A percentile compares a stretch with the other conserved stretches of the same genome.
Conservation (phyloP, 2,888 invertebrate species). For the Tolmerus cingulatus region DNA sequence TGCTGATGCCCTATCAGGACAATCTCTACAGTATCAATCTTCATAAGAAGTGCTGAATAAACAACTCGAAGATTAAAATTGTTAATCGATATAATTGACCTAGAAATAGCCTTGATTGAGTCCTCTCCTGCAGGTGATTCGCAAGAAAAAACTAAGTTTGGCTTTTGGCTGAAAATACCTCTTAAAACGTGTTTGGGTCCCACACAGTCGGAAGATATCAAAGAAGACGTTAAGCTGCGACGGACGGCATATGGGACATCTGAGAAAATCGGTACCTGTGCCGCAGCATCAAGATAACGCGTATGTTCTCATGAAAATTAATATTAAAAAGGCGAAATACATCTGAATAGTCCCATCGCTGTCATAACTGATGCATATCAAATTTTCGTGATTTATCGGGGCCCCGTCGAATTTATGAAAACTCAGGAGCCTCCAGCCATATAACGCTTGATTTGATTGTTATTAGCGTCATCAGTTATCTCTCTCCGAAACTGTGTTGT, state of each 20-base stretch:
- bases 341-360: background rate
- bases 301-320: conserved; percentile 30
- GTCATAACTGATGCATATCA: conserved; percentile 37
- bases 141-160: background rate
- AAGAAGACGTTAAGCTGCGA: conserved; percentile 5
- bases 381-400: conserved; percentile 9
- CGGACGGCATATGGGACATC: background rate
- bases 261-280: conserved; percentile 2
- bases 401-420: background rate
- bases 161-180: background rate
- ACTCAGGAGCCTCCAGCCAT: conserved; percentile 5
- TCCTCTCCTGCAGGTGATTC: background rate
- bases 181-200: background rate
- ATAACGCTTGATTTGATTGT: conserved; percentile 31
- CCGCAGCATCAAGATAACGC: conserved; percentile 3
- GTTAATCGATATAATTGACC: background rate
- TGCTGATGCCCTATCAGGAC: background rate
- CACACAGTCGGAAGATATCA: conserved; percentile 24
- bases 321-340: conserved; percentile 14
- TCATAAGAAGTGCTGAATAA: background rate
- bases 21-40: background rate
- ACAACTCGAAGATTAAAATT: background rate
- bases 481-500: background rate
- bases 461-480: conserved; percentile 35
- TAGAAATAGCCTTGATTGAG: background rate